Conservation (phyloP, 2,113 vertebrate species). For the Platichthys flesus region DNA sequence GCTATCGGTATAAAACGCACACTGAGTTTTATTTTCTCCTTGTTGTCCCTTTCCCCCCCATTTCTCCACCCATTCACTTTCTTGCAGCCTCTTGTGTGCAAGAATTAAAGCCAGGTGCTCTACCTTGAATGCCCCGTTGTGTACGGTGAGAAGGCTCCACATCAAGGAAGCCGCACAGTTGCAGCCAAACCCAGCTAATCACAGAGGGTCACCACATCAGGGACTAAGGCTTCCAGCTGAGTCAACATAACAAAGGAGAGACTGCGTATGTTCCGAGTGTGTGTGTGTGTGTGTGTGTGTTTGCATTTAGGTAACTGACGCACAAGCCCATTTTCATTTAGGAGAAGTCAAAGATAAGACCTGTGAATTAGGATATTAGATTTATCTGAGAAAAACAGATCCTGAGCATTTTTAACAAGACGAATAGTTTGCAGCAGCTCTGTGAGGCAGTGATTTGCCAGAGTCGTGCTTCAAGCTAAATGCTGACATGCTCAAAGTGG, state of each 20-base stretch:
- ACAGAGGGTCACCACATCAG: conserved; percentile 67
- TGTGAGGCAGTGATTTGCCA: no score
- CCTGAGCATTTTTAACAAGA: neutral
- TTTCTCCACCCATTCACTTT: conserved; percentile 65
- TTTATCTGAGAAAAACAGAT: neutral
- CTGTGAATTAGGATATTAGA: conserved; percentile 25
- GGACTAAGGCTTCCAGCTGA: conserved; percentile 73
- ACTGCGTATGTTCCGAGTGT: conserved; percentile 28
- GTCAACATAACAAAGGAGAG: conserved; percentile 75
- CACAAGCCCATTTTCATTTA: conserved; percentile 46
- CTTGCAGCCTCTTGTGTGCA: conserved; percentile 59
- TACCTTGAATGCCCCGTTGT: conserved; percentile 69
- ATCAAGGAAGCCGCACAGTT: conserved; percentile 73
- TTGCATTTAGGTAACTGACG: conserved; percentile 11
- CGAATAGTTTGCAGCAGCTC: no score
- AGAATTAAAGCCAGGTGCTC: conserved; percentile 78
- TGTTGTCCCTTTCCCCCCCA: conserved; percentile 14
- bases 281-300: conserved; percentile 4
- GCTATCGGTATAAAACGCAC: conserved; percentile 39
- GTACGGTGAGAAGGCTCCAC: conserved; percentile 65
- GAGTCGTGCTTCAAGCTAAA: neutral
- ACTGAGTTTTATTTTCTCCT: conserved; percentile 48
- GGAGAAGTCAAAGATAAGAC: conserved; percentile 34
- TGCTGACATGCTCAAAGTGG: no score
- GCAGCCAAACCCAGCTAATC: conserved; percentile 70